phyloP scores from a whole-genome alignment of 2,797 vertebrate species.

The Melanotaenia trifasciata region DNA sequence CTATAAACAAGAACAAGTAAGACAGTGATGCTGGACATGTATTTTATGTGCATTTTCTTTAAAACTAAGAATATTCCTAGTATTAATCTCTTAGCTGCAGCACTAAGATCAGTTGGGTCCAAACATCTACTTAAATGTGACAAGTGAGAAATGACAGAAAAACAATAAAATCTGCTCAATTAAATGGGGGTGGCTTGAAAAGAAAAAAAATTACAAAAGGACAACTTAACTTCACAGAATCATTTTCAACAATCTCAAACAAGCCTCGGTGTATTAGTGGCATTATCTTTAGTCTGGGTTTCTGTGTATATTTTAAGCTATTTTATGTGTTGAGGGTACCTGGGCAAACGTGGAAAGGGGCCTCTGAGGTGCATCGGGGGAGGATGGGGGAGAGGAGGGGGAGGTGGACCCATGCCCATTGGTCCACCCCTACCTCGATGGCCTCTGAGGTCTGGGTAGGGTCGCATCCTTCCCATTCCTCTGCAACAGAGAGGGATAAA shows the following conservation, averaged over 20 bases:
- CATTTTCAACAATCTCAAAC: neutral
- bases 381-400: conserved; percentile 52
- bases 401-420: conserved; percentile 74
- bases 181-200: neutral
- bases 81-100: neutral
- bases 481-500: conserved; percentile 55
- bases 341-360: conserved; percentile 78
- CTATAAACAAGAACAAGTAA: conserved; percentile 52
- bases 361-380: conserved; percentile 77
- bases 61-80: neutral
- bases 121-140: neutral
- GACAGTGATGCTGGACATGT: neutral
- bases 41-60: neutral
- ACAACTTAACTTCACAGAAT: neutral
- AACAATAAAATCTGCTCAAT: neutral
- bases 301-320: neutral
- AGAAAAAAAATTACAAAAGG: neutral
- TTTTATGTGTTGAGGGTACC: conserved; percentile 52
- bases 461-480: conserved; percentile 82
- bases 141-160: neutral
- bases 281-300: neutral
- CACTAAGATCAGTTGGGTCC: neutral
- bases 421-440: conserved; percentile 70
- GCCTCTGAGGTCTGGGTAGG: conserved; percentile 79
- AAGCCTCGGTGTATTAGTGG: neutral